These are phyloP conservation scores for Catharus bicknelli DNA, from an alignment of 2,113 vertebrate species.

Conservation along the genomic window DNA sequence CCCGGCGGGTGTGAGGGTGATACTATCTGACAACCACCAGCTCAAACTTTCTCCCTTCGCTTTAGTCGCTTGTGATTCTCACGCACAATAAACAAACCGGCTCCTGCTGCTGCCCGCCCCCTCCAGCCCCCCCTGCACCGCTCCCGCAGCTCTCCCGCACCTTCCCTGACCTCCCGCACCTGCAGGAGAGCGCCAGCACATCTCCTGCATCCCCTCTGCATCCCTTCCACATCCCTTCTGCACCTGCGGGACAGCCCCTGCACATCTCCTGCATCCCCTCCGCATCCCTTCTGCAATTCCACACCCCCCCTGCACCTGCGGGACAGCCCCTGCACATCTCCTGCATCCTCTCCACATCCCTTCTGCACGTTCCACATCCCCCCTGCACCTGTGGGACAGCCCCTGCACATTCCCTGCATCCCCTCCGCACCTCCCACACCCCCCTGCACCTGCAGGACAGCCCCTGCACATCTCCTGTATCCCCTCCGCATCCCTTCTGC, in stretches of 20 bases:
- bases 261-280: no score
- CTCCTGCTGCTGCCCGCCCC: background rate
- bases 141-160: background rate
- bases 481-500: no score
- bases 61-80: background rate
- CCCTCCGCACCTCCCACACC: no score
- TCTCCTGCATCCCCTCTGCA: no score
- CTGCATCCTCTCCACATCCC: background rate
- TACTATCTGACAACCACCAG: background rate
- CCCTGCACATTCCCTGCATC: no score
- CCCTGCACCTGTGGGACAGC: no score
- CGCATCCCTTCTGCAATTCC: fast-evolving
- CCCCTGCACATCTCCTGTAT: no score
- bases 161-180: background rate
- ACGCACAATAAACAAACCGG: background rate
- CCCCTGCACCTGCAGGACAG: no score
- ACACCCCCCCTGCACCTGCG: background rate
- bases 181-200: background rate
- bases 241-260: no score
- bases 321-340: background rate
- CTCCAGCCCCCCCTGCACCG: background rate
- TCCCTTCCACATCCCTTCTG: fast-evolving
- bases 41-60: background rate
- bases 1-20: constrained; percentile 1
- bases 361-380: background rate